A percentile compares a stretch with the other conserved stretches of the same genome.
Evolutionary conservation across 1,140 invertebrate species (phyloP).

Genomic region (Telenomus remus): DNA sequence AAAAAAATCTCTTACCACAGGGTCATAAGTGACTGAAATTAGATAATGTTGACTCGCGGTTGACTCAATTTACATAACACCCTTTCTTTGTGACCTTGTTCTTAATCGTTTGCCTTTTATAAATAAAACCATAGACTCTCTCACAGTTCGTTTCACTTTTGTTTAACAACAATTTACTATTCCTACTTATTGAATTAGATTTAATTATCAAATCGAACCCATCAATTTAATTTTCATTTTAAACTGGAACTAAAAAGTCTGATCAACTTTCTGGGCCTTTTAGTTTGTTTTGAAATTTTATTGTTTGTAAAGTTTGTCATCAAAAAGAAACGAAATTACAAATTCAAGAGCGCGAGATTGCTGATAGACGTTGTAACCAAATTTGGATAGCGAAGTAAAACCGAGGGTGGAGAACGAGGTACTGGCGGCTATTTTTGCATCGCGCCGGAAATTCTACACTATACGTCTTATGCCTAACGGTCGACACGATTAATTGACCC

Average conservation of each 20-base stretch:
- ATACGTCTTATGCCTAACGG: constrained; percentile 25
- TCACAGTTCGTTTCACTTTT: no score
- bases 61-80: neutral
- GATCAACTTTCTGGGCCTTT: no score
- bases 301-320: constrained; percentile 2
- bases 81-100: neutral
- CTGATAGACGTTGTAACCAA: constrained; percentile 67
- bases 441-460: constrained; percentile 70
- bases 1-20: constrained; percentile 32
- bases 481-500: constrained; percentile 36
- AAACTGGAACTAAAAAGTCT: no score
- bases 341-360: constrained; percentile 24
- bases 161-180: no score
- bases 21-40: constrained; percentile 1
- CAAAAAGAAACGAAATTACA: neutral
- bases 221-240: no score
- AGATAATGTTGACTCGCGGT: neutral
- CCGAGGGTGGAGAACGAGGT: constrained; percentile 61
- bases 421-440: constrained; percentile 70
- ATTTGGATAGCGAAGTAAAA: constrained; percentile 70
- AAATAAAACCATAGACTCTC: neutral
- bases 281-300: neutral
- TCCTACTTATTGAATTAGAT: no score
- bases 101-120: neutral
- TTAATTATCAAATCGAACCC: no score